Evolutionary conservation across 1,140 invertebrate species (phyloP), one percentile per base, ranked within the genome.

Genomic region (Neuroterus valhalla): DNA sequence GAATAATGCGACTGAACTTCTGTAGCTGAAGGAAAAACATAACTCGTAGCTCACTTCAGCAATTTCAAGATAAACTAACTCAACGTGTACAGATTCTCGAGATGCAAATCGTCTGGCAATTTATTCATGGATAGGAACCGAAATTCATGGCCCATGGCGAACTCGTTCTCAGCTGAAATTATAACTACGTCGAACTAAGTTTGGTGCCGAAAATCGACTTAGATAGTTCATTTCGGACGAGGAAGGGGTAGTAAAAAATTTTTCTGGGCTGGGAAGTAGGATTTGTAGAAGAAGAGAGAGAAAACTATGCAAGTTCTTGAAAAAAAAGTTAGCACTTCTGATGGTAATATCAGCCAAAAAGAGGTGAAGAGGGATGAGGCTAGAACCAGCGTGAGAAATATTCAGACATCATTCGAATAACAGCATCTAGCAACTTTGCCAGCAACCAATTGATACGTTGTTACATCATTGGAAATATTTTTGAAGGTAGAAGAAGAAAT

Each of bases 91-190:
- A 26, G 23, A 26, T 62, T 62, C 15, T 23, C 31, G 81, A 87
- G 87, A 87, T 88, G 86, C 79, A 87, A 88, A 88, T 88, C 80
- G 77, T 48, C 66, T 68, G 68, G 76, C 84, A 85, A 88, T 87
- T 86, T 88, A 87, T 88, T 88, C 86, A 88, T 88, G 83, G 81
- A 75, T 80, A 71, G 76, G 79, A 70, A 75, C 79, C 78, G 78
- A 79, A 80, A 79, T 77, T 78, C 79, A 78, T 81, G 78, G 78
- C 81, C 52, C 73, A 75, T 75, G 77, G 69, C 78, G 69, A 78
- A 74, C 75, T 82, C 71, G 46, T 52, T 77, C 71, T 70, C 71
- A 75, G 78, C 73, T 78, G 62, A 81, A 86, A 84, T 82, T 83
- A 84, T 80, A 82, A 83, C 68, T 74, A 71, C 74, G 23, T 71